These are phyloP conservation scores for Spisula subtruncata DNA, from an alignment of 2,888 invertebrate genomes.

Conservation along the genomic window DNA sequence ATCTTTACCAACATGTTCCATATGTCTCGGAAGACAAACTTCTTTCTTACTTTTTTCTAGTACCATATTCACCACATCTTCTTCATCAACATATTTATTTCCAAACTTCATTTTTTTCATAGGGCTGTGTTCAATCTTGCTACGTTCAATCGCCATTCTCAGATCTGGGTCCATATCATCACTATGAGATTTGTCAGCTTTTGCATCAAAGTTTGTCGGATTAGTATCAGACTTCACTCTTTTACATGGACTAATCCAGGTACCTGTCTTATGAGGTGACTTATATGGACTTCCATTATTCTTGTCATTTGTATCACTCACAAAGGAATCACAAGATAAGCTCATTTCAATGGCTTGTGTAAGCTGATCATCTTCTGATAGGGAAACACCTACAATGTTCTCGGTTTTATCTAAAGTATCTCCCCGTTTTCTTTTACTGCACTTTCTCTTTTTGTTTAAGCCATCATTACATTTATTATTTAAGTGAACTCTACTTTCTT, in stretches of 20 bases:
- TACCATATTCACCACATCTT: conserved; percentile 14
- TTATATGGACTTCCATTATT: not conserved
- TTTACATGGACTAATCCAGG: conserved; percentile 20
- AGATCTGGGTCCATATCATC: conserved; percentile 42
- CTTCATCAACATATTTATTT: not conserved
- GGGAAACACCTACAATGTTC: not conserved
- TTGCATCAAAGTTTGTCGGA: not conserved
- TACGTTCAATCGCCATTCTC: conserved; percentile 52
- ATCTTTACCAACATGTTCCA: not conserved
- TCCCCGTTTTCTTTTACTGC: not conserved
- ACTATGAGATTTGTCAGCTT: not conserved
- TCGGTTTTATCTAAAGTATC: not conserved
- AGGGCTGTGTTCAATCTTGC: conserved; percentile 56
- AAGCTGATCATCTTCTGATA: conserved; percentile 29
- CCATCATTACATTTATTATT: not conserved
- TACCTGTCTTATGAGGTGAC: not conserved
- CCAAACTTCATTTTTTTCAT: conserved; percentile 46
- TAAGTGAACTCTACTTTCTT: not conserved
- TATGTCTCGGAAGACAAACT: not conserved
- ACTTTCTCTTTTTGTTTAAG: not conserved
- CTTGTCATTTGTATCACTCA: not conserved
- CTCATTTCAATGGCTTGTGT: conserved; percentile 26
- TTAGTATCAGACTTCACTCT: conserved; percentile 6
- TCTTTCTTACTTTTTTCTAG: conserved; percentile 46
- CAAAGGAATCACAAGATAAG: not conserved